A percentile compares a stretch with the other conserved stretches of the same genome.
Evolutionary conservation across 1,140 invertebrate genomes (phyloP).

Genomic region (Bombus soroeensis): DNA sequence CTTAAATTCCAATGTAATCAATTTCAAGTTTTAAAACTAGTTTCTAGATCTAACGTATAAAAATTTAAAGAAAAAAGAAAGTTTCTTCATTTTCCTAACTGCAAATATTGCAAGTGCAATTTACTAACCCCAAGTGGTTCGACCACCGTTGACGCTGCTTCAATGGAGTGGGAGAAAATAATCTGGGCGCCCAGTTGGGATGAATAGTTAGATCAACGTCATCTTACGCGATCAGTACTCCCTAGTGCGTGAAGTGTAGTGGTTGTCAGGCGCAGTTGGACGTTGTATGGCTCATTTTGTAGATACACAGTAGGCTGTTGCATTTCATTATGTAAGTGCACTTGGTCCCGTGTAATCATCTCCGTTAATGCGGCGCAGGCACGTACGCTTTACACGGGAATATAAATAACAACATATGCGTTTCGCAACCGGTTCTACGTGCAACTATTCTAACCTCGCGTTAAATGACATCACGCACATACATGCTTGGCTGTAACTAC

Average conservation of each 20-base stretch:
- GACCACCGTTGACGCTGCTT: no score
- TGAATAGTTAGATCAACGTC: neutral
- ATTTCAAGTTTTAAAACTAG: neutral
- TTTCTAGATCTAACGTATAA: neutral
- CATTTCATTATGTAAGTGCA: slow-evolving; percentile 48
- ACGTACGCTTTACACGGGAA: slow-evolving; percentile 38
- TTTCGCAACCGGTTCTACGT: slow-evolving; percentile 21
- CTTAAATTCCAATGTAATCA: neutral
- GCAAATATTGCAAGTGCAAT: neutral
- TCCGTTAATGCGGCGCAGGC: slow-evolving; percentile 20
- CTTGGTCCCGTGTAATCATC: slow-evolving; percentile 40
- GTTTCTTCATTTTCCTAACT: neutral
- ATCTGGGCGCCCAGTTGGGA: neutral
- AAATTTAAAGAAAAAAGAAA: neutral
- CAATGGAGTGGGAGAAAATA: neutral
- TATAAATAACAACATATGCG: slow-evolving; percentile 46
- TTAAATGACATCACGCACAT: slow-evolving; percentile 32
- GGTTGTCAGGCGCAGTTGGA: neutral
- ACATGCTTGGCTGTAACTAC: neutral
- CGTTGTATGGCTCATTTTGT: slow-evolving; percentile 3
- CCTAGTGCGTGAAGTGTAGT: neutral
- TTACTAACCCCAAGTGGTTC: neutral
- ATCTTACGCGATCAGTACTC: neutral
- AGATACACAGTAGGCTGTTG: slow-evolving; percentile 15
- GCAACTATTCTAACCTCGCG: slow-evolving; percentile 23